Conservation (phyloP, 2,888 invertebrate genomes). For the Thyatira batis region DNA sequence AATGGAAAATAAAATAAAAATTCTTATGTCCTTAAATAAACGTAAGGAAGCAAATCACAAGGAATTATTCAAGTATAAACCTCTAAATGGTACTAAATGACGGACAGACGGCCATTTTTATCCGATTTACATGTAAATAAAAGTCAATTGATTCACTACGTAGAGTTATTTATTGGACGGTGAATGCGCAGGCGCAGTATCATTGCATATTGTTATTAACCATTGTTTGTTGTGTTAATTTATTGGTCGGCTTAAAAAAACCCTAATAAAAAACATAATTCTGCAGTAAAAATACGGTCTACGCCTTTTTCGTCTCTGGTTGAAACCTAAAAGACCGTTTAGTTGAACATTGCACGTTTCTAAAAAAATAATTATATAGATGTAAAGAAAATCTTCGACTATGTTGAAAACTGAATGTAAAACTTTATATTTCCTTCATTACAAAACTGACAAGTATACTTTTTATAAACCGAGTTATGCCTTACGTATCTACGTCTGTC, state of each 20-base stretch:
- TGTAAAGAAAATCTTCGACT: too few species aligned
- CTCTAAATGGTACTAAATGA: conserved; percentile 19
- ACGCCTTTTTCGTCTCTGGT: too few species aligned
- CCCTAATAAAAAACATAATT: too few species aligned
- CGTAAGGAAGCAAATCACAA: background rate
- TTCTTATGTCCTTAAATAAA: background rate
- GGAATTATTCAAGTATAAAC: background rate
- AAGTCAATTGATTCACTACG: conserved; percentile 45
- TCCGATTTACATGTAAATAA: conserved; percentile 60
- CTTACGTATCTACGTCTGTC: background rate
- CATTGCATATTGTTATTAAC: conserved; percentile 26
- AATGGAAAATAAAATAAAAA: background rate
- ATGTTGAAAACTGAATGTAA: too few species aligned
- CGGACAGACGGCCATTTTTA: conserved; percentile 40
- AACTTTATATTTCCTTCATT: too few species aligned
- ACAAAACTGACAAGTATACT: too few species aligned
- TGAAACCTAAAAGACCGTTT: too few species aligned
- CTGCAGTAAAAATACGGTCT: too few species aligned
- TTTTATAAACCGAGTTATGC: too few species aligned
- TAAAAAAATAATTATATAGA: too few species aligned
- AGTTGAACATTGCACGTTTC: too few species aligned
- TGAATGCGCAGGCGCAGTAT: conserved; percentile 26
- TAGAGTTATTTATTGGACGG: conserved; percentile 47
- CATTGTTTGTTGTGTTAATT: conserved; percentile 24
- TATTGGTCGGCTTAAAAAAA: too few species aligned